phyloP scores from a whole-genome alignment of 2,113 vertebrate genomes.

The Callopanchax toddi region DNA sequence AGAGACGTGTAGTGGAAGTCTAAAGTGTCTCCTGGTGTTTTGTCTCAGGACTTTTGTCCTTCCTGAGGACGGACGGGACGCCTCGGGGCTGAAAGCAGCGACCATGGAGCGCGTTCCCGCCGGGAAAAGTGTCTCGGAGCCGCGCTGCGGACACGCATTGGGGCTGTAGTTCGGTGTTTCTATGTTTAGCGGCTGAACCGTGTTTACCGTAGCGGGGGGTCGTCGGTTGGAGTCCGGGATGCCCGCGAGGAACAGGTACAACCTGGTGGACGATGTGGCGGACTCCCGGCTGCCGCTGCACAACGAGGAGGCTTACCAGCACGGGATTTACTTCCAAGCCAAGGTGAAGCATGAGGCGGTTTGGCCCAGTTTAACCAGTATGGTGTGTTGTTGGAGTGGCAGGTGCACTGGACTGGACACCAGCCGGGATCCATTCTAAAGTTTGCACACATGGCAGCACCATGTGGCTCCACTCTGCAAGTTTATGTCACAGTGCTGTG shows the following conservation, averaged over 20 bases:
- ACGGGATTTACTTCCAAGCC: conserved; percentile 90
- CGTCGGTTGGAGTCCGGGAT: conserved; percentile 61
- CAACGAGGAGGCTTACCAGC: conserved; percentile 91
- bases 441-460: conserved; percentile 48
- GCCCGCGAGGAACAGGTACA: conserved; percentile 90
- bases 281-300: conserved; percentile 89
- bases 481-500: not conserved
- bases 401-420: conserved; percentile 43
- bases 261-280: conserved; percentile 90
- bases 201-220: not conserved
- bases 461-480: too few relatives aligned
- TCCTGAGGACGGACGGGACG: conserved; percentile 49
- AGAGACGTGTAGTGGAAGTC: conserved; percentile 2
- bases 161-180: conserved; percentile 2
- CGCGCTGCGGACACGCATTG: conserved; percentile 19
- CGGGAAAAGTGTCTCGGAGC: conserved; percentile 19
- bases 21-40: conserved; percentile 8
- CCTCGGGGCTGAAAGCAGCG: conserved; percentile 20
- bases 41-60: conserved; percentile 41
- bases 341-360: conserved; percentile 91
- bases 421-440: conserved; percentile 18
- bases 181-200: conserved; percentile 24
- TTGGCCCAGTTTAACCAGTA: too few relatives aligned
- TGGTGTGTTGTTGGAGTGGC: conserved; percentile 1
- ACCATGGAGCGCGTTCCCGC: conserved; percentile 59